Conservation (phyloP, 2,113 vertebrate species). For the Parus major region DNA sequence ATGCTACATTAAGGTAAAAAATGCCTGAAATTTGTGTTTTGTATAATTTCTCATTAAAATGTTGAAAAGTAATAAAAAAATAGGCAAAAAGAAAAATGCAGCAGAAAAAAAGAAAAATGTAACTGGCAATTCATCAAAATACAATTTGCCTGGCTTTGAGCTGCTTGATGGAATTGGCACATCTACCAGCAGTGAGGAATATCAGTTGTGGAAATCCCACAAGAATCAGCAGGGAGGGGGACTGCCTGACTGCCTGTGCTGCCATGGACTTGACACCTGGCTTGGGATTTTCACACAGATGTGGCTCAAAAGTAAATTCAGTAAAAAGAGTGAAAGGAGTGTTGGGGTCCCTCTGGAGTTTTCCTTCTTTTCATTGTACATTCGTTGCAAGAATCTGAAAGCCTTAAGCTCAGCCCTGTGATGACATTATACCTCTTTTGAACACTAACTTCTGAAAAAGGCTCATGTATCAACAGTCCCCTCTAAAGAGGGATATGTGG, state of each 20-base stretch:
- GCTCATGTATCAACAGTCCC: not conserved
- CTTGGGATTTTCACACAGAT: not conserved
- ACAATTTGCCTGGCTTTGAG: not conserved
- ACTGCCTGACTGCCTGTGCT: not conserved
- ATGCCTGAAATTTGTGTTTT: not conserved
- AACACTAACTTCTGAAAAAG: not conserved
- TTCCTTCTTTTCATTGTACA: not conserved
- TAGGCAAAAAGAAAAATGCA: not conserved
- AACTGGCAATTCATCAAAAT: not conserved
- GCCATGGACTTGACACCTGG: not conserved
- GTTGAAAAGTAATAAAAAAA: not conserved
- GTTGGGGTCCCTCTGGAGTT: not conserved
- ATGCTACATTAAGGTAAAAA: not conserved
- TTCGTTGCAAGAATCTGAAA: not conserved
- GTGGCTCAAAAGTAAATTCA: not conserved
- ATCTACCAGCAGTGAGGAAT: not conserved
- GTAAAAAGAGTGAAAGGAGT: not conserved
- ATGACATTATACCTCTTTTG: not conserved
- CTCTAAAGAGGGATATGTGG: not conserved
- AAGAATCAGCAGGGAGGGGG: not conserved
- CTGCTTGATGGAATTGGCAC: not conserved
- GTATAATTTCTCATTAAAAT: not conserved
- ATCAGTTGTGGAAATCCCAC: not conserved
- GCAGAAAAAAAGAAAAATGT: not conserved
- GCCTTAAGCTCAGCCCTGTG: not conserved